These are phyloP conservation scores for Hypanus sabinus DNA, from an alignment of 2,113 vertebrate species.

Conservation along the genomic window DNA sequence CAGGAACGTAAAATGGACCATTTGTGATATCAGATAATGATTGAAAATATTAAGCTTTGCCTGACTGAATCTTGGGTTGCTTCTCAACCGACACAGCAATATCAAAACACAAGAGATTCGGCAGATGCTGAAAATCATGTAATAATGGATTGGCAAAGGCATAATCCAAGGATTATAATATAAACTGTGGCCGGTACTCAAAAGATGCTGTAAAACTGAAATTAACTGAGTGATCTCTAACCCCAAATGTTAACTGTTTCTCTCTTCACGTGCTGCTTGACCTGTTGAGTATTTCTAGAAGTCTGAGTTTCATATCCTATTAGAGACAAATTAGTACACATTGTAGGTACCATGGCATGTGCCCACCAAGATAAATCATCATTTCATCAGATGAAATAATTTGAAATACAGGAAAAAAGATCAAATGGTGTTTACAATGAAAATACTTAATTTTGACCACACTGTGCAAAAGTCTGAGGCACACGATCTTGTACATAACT, in stretches of 20 bases:
- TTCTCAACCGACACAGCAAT: background rate
- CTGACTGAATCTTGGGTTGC: background rate
- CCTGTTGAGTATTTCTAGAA: no score
- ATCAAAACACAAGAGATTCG: no score
- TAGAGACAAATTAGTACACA: background rate
- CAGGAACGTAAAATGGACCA: background rate
- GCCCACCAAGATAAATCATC: no score
- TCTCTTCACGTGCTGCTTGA: no score
- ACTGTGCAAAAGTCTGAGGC: no score
- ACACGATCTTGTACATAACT: no score
- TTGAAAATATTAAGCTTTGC: conserved; percentile 5
- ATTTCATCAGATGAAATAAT: background rate
- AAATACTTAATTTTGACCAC: background rate
- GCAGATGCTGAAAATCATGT: no score
- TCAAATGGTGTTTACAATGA: background rate
- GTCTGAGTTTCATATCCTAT: no score
- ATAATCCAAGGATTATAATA: background rate
- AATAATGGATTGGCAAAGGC: background rate
- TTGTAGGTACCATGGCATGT: background rate
- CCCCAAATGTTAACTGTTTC: no score
- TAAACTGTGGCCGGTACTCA: no score
- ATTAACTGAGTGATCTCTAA: no score
- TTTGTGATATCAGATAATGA: background rate
- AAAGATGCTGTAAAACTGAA: no score
- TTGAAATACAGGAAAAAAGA: background rate